Conservation (phyloP, 2,888 invertebrate genomes). For the Philaethria dido region DNA sequence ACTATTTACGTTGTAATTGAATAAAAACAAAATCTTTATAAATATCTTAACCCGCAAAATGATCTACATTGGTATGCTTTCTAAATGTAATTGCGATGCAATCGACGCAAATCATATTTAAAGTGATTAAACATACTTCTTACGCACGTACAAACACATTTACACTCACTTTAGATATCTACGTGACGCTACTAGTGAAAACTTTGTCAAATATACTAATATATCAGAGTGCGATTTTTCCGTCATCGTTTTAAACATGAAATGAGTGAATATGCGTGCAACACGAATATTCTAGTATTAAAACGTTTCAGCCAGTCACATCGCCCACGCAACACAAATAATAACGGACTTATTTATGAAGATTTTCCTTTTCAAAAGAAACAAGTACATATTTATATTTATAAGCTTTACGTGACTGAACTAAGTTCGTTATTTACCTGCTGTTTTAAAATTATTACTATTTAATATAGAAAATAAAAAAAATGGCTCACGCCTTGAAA, state of each 20-base stretch:
- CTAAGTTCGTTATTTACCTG: conserved; percentile 29
- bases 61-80: not conserved
- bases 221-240: conserved; percentile 6
- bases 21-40: not conserved
- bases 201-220: conserved; percentile 13
- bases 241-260: conserved; percentile 3
- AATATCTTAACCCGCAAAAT: not conserved
- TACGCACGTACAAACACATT: no score
- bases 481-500: conserved; percentile 7
- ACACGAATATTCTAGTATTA: conserved; percentile 59
- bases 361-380: conserved; percentile 43
- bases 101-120: conserved; percentile 3
- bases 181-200: conserved; percentile 3
- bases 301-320: conserved; percentile 56
- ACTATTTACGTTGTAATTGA: no score
- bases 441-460: conserved; percentile 23
- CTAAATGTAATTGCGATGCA: not conserved
- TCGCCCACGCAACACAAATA: conserved; percentile 63
- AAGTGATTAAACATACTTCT: conserved; percentile 6
- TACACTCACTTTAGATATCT: conserved; percentile 3
- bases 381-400: conserved; percentile 37
- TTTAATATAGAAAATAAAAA: conserved; percentile 6
- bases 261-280: conserved; percentile 64
- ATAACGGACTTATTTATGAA: conserved; percentile 53
- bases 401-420: conserved; percentile 42